These are phyloP conservation scores for Neomorphus geoffroyi DNA, from an alignment of 2,797 vertebrate species.

Conservation along the genomic window DNA sequence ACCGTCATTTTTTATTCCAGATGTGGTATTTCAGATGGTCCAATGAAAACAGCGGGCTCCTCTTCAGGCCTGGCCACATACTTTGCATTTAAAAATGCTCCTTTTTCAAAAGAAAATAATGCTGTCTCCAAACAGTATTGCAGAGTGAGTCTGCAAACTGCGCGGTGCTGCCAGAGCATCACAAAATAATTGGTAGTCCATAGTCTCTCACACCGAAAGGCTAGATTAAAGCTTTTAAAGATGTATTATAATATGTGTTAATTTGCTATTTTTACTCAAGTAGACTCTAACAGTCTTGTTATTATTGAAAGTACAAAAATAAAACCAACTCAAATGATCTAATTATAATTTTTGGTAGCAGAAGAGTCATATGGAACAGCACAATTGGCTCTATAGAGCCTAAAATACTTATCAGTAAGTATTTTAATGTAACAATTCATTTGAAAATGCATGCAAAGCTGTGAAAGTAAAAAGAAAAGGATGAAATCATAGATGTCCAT, in stretches of 20 bases:
- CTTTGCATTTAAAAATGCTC: not conserved
- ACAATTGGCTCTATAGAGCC: not conserved
- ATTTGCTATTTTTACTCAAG: constrained; percentile 26
- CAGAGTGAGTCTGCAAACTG: not conserved
- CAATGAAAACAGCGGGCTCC: not conserved
- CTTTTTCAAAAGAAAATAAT: constrained; percentile 9
- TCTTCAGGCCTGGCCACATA: not conserved
- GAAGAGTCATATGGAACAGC: not conserved
- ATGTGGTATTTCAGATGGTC: not conserved
- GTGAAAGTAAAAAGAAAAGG: not conserved
- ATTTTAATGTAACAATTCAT: not conserved
- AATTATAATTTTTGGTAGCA: not conserved
- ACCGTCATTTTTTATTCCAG: accelerated
- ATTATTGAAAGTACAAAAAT: constrained; percentile 22
- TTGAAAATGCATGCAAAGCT: not conserved
- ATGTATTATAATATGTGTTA: not conserved
- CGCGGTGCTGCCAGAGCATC: not conserved
- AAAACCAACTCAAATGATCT: constrained; percentile 26
- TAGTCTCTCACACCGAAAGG: not conserved
- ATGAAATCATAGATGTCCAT: not conserved
- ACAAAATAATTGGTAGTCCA: not conserved
- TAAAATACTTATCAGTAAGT: not conserved
- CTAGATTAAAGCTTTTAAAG: not conserved
- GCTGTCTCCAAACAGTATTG: not conserved
- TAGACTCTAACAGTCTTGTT: not conserved